Evolutionary conservation across 2,797 vertebrate genomes (phyloP).

Genomic region (Urophycis tenuis): DNA sequence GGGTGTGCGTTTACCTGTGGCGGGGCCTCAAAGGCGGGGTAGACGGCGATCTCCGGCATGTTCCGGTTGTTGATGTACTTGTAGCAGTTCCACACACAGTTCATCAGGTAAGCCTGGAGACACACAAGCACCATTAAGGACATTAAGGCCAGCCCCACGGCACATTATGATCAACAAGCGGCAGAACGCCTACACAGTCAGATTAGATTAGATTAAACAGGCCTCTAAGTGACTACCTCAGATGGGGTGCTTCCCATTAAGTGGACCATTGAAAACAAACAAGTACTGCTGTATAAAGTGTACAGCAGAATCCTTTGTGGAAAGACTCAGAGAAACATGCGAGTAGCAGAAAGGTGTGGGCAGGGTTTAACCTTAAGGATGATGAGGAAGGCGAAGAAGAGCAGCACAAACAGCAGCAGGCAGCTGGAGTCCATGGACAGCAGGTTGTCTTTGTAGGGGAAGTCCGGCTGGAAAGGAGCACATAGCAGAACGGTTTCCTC

Average conservation of each 20-base stretch:
- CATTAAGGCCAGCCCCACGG: background rate
- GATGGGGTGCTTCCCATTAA: background rate
- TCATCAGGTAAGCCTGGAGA: conserved; percentile 90
- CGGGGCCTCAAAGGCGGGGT: conserved; percentile 89
- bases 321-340: background rate
- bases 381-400: conserved; percentile 89
- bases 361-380: conserved; percentile 82
- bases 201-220: background rate
- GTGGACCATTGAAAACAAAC: background rate
- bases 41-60: conserved; percentile 86
- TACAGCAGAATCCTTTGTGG: background rate
- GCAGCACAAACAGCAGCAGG: conserved; percentile 89
- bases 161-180: background rate
- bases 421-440: conserved; percentile 94
- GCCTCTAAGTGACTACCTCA: background rate
- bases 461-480: conserved; percentile 77
- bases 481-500: background rate
- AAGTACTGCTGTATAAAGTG: background rate
- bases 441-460: conserved; percentile 95
- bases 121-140: background rate
- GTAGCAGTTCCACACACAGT: conserved; percentile 99
- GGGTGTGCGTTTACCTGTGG: conserved; percentile 77
- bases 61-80: conserved; percentile 97
- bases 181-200: background rate
- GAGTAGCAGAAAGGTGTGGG: background rate